Evolutionary conservation across 2,113 vertebrate species (phyloP).

Genomic region (Anseranas semipalmata): DNA sequence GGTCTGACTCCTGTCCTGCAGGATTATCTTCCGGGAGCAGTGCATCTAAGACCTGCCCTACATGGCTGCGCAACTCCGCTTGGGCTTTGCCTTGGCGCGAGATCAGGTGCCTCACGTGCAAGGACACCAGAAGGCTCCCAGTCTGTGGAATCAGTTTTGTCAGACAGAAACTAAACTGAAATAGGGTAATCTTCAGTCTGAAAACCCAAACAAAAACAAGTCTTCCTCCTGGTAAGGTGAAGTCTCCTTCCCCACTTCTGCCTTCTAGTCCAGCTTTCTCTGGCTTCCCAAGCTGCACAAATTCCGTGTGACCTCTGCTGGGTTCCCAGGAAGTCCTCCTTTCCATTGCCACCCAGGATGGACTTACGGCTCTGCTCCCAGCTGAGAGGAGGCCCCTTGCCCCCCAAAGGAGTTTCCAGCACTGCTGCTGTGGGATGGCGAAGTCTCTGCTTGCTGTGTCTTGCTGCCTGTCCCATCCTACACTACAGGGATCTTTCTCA

Average conservation of each 20-base stretch:
- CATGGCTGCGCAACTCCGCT: not conserved
- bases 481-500: not conserved
- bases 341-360: not conserved
- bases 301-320: not conserved
- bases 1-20: not conserved
- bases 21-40: not conserved
- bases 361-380: not conserved
- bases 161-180: not conserved
- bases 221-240: not conserved
- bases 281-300: not conserved
- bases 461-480: not conserved
- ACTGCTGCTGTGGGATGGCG: not conserved
- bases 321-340: not conserved
- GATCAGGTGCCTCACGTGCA: fast-evolving
- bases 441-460: not conserved
- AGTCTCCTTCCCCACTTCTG: not conserved
- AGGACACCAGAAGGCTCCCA: not conserved
- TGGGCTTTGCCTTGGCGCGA: not conserved
- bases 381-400: not conserved
- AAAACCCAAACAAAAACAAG: not conserved
- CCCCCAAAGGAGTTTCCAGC: not conserved
- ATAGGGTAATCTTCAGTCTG: not conserved
- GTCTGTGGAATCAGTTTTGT: not conserved
- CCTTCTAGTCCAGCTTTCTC: not conserved
- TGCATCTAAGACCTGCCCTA: not conserved